Evolutionary conservation across 2,888 invertebrate genomes (phyloP), one percentile per base, ranked within the genome.

Genomic region (Temnothorax unifasciatus): DNA sequence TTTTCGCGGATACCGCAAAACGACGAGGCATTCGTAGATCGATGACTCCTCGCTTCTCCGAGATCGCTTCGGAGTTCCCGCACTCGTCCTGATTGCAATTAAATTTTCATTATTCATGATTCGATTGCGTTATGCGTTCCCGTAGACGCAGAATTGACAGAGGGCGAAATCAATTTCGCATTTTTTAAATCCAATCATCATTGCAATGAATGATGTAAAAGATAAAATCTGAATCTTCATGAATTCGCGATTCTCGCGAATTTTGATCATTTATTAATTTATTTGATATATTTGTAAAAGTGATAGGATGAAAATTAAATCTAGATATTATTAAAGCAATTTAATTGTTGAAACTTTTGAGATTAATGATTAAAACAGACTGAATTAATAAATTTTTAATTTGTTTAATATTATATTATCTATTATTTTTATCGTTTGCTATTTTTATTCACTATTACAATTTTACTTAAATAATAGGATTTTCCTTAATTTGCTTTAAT

Each of bases 1-100:
- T 90, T 84, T 69, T 68, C 82, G 66, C 47, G 25, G 81, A 86
- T 85, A 74, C 63, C 75, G 69, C 88, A 82, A 87, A 83, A 50
- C 66, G 71, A 85, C 63, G 69, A 50, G 41, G 50, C 44, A 38
- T 15, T 73, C 47, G 63, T 61, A 59, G 73, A 76, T 77, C 82
- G 38, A 83, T 57, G 69, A 68, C 61, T 77, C 44, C 86, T 61
- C 75, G 61, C 76, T 59, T 59, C 41, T n/a, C 54, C 57, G 34
- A 66, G 44, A 83, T 77, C 84, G 54, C 41, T 21, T 61, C 34
- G 50, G 47, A 61, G 52, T 68, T 61, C 29, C 25, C 34, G 29
- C 29, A 29, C 34, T 44, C 59, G 44, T 41, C 3, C 34, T 34
- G 47, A 47, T 79, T 57, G 73, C 73, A 79, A 79, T 79, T 79